Conservation (phyloP, 1,140 invertebrate species). For the Zaprionus taronus region DNA sequence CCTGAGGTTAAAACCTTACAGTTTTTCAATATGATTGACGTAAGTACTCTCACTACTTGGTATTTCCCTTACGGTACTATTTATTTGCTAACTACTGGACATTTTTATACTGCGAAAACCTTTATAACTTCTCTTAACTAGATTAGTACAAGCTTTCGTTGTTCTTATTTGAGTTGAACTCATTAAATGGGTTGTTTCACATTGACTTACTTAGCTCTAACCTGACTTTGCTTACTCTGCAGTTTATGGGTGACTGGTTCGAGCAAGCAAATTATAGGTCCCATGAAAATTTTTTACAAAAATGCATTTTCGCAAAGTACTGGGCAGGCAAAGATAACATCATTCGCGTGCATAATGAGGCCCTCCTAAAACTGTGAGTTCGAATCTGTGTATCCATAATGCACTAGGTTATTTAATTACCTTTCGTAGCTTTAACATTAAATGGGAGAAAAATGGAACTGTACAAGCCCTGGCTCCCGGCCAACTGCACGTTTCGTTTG, state of each 20-base stretch:
- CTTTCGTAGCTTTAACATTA: constrained; percentile 48
- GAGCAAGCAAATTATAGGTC: constrained; percentile 89
- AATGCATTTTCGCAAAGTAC: constrained; percentile 90
- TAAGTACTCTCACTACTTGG: constrained; percentile 71
- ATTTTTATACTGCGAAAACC: background rate
- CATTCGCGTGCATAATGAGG: constrained; percentile 85
- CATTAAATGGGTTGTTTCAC: background rate
- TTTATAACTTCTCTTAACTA: background rate
- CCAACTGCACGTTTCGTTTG: constrained; percentile 66
- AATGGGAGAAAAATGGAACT: constrained; percentile 84
- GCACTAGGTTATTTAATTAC: no score
- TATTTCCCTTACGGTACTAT: no score
- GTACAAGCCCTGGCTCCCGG: constrained; percentile 84
- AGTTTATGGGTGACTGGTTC: constrained; percentile 91
- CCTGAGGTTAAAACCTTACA: constrained; percentile 87
- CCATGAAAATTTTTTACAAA: constrained; percentile 89
- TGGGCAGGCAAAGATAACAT: constrained; percentile 86
- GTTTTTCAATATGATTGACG: constrained; percentile 86
- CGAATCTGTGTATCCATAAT: background rate
- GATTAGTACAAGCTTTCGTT: background rate
- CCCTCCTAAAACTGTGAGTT: constrained; percentile 86
- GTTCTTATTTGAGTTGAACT: no score
- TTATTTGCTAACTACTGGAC: background rate
- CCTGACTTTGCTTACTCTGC: background rate
- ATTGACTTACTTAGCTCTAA: background rate